phyloP scores from a whole-genome alignment of 2,888 invertebrate genomes.

The Dexiosoma caninum region DNA sequence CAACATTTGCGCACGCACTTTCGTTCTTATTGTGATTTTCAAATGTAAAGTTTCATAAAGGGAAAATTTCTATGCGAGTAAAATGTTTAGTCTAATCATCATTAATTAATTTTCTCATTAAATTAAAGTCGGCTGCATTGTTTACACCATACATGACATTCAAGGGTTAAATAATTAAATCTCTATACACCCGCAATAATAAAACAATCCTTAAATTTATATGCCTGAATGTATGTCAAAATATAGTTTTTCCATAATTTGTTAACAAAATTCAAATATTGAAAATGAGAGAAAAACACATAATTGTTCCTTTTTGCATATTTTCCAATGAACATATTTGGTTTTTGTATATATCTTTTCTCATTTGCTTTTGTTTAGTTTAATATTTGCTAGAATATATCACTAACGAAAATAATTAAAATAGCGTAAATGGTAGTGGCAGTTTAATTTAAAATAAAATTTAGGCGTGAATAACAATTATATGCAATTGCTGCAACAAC shows the following conservation, averaged over 20 bases:
- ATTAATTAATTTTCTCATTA: too few species aligned
- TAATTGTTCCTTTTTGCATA: too few species aligned
- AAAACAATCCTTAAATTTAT: slow-evolving; percentile 20
- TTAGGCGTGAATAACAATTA: slow-evolving; percentile 1
- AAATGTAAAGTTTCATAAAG: too few species aligned
- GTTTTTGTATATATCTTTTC: neutral
- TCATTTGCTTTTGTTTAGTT: slow-evolving; percentile 6
- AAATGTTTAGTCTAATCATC: too few species aligned
- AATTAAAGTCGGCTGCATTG: too few species aligned
- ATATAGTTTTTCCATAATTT: slow-evolving; percentile 43
- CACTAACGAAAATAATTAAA: slow-evolving; percentile 13
- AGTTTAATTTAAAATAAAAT: slow-evolving; percentile 46
- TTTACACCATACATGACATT: neutral
- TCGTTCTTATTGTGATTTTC: too few species aligned
- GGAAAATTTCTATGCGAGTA: too few species aligned
- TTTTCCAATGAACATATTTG: slow-evolving; percentile 5
- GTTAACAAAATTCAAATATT: slow-evolving; percentile 14
- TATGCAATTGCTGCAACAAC: neutral
- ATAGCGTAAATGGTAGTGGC: neutral
- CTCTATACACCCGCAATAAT: neutral
- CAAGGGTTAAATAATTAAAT: neutral
- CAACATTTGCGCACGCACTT: too few species aligned
- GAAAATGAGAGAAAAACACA: too few species aligned
- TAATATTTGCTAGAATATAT: neutral
- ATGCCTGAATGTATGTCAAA: slow-evolving; percentile 55